A percentile compares a stretch with the other conserved stretches of the same genome.
Conservation (phyloP, 2,113 vertebrate genomes). For the Brevimyrus niger region DNA sequence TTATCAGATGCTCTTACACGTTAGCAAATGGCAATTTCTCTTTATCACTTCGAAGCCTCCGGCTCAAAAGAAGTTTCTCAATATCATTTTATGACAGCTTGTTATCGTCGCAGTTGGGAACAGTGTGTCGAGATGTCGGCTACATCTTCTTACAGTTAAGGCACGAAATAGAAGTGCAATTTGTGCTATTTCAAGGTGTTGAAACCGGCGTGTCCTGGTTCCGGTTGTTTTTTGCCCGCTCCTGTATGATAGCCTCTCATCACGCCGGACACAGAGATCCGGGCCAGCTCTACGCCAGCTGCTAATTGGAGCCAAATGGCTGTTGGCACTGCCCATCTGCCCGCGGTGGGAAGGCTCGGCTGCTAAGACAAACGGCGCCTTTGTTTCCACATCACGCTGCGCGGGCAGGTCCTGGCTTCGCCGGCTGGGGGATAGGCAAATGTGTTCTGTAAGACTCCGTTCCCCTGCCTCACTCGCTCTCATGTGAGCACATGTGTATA, state of each 20-base stretch:
- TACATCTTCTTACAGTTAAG: neutral
- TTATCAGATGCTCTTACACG: constrained; percentile 3
- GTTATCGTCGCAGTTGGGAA: neutral
- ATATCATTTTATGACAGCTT: too few species aligned
- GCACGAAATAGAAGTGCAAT: neutral
- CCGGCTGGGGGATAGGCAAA: neutral
- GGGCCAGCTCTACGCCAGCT: neutral
- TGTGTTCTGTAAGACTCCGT: neutral
- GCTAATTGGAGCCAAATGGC: neutral
- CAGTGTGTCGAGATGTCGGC: neutral
- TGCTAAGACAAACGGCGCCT: neutral
- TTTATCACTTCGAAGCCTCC: neutral
- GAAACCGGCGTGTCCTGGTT: neutral
- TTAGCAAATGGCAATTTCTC: neutral
- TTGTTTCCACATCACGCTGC: neutral
- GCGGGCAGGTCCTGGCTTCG: neutral
- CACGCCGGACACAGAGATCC: neutral
- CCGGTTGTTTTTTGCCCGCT: neutral
- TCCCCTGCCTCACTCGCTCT: neutral
- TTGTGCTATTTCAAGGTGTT: neutral
- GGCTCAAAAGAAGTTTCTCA: neutral
- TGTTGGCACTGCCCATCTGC: neutral
- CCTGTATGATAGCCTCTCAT: neutral
- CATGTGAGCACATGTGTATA: neutral
- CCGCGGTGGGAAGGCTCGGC: neutral